A percentile compares a stretch with the other conserved stretches of the same genome.
Evolutionary conservation across 1,140 invertebrate genomes (phyloP).

Genomic region (Tenebrio molitor): DNA sequence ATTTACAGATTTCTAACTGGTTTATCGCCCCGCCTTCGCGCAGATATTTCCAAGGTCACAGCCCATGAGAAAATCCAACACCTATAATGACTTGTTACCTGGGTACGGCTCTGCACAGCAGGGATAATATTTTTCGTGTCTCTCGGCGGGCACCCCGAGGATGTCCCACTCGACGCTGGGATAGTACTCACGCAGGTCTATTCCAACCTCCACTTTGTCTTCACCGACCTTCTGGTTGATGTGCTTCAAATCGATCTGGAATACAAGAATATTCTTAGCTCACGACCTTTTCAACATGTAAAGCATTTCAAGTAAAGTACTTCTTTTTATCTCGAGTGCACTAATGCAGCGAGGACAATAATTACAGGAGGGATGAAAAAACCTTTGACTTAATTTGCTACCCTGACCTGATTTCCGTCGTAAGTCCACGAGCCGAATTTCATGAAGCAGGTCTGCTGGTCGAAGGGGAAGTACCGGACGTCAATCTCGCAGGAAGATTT

Average conservation of each 20-base stretch:
- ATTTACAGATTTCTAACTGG: too few species aligned
- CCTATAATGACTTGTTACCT: too few species aligned
- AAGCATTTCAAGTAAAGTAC: too few species aligned
- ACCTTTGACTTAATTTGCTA: too few species aligned
- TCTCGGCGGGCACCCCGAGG: conserved; percentile 90
- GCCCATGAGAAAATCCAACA: too few species aligned
- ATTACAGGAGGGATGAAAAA: too few species aligned
- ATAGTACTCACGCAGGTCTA: conserved; percentile 94
- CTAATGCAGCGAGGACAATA: too few species aligned
- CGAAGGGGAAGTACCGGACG: conserved; percentile 96
- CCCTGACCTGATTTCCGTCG: conserved; percentile 92
- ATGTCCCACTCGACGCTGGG: conserved; percentile 99
- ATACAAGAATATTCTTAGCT: conserved; percentile 43
- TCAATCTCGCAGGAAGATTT: conserved; percentile 99
- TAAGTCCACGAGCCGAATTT: conserved; percentile 99
- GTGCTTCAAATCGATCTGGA: conserved; percentile 91
- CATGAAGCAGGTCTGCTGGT: conserved; percentile 96
- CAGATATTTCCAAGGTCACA: too few species aligned
- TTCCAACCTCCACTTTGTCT: conserved; percentile 88
- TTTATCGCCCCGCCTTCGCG: too few species aligned
- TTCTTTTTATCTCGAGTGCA: too few species aligned
- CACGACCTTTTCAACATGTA: background rate
- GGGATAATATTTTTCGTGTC: conserved; percentile 91
- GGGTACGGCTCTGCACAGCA: conserved; percentile 91
- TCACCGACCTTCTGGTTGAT: conserved; percentile 86